Percentiles rank a stretch among this genome's conserved stretches.
Conservation (phyloP, 2,113 vertebrate species). For the Petrocephalus microphthalmus region DNA sequence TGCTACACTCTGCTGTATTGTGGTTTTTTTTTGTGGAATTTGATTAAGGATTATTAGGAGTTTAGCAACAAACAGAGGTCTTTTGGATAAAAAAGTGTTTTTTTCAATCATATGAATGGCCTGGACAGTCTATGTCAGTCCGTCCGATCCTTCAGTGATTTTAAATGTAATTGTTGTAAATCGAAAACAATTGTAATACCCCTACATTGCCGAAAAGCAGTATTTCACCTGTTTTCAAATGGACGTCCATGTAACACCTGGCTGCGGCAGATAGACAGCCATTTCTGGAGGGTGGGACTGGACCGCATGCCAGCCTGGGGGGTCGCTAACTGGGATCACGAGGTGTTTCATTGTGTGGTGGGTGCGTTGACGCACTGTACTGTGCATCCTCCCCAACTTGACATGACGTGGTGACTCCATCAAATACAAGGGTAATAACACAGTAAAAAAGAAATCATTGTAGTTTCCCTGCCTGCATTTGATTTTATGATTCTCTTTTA, state of each 20-base stretch:
- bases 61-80: background rate
- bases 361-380: no score
- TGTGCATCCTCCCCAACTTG: no score
- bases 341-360: no score
- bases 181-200: background rate
- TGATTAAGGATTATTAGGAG: background rate
- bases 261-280: no score
- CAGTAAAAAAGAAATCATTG: background rate
- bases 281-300: no score
- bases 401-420: background rate
- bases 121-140: background rate
- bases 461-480: background rate
- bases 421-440: background rate
- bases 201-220: background rate
- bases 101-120: no score
- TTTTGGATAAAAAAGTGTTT: background rate
- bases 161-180: background rate
- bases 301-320: no score
- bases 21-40: conserved; percentile 23
- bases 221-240: background rate
- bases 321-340: no score
- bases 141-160: background rate
- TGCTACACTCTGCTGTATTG: background rate
- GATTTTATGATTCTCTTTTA: background rate
- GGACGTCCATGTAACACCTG: no score